These are phyloP conservation scores for Opisthocomus hoazin DNA, from an alignment of 2,113 vertebrate genomes.

Conservation along the genomic window DNA sequence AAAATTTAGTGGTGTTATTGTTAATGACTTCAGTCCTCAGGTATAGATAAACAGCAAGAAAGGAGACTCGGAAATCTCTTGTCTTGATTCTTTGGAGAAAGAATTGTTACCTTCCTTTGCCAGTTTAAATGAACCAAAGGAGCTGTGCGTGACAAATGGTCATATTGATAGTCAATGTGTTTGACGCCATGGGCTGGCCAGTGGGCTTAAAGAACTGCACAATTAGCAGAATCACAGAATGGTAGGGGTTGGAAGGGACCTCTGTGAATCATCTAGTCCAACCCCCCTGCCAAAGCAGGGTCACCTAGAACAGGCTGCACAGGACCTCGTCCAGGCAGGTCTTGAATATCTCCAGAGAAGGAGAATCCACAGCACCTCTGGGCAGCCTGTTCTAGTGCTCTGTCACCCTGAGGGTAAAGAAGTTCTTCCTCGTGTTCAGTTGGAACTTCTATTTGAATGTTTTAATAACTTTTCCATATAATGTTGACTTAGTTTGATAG, in stretches of 20 bases:
- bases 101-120: neutral
- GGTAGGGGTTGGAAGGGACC: too few relatives aligned
- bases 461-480: neutral
- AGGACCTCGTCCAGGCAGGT: too few relatives aligned
- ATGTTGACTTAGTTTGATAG: neutral
- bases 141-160: neutral
- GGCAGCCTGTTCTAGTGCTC: too few relatives aligned
- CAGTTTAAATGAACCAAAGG: neutral
- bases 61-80: neutral
- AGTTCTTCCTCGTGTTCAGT: too few relatives aligned
- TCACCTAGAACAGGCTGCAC: too few relatives aligned
- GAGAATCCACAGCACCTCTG: too few relatives aligned
- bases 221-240: too few relatives aligned
- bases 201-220: neutral
- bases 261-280: too few relatives aligned
- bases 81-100: neutral
- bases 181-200: neutral
- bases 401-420: too few relatives aligned
- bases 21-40: neutral
- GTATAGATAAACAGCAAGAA: neutral
- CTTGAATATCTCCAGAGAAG: too few relatives aligned
- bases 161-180: fast-evolving
- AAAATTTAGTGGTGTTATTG: neutral
- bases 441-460: neutral
- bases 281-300: too few relatives aligned